These are phyloP conservation scores for Emys orbicularis DNA, from an alignment of 2,797 vertebrate species.

Conservation along the genomic window DNA sequence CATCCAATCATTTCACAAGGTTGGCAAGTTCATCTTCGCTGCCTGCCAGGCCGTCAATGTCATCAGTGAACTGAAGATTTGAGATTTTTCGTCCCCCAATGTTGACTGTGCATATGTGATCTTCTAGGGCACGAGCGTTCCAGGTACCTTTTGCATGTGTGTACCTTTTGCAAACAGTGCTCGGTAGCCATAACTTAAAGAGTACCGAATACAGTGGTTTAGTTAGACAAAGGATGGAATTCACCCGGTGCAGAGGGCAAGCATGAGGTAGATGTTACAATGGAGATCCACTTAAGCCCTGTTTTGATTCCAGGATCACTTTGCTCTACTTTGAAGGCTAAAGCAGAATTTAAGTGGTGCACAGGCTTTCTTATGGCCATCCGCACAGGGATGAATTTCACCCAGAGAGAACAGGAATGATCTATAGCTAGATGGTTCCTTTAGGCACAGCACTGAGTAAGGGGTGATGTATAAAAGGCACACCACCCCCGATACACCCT, in stretches of 20 bases:
- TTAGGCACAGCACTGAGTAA: not conserved
- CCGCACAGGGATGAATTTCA: rapidly evolving
- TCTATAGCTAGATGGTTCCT: not conserved
- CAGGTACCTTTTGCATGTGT: rapidly evolving
- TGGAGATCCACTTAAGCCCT: not conserved
- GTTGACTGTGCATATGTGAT: too few relatives aligned
- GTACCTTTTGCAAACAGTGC: not conserved
- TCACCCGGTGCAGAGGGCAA: not conserved
- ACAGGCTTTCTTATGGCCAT: not conserved
- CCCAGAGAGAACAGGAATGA: rapidly evolving
- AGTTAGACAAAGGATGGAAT: not conserved
- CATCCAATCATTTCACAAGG: too few relatives aligned
- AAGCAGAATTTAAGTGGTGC: not conserved
- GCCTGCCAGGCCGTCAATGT: too few relatives aligned
- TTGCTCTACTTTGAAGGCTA: not conserved
- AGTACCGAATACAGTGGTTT: not conserved
- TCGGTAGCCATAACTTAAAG: not conserved
- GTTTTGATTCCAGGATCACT: not conserved
- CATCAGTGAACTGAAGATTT: too few relatives aligned
- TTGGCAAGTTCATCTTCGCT: too few relatives aligned
- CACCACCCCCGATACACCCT: not conserved
- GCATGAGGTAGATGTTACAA: rapidly evolving
- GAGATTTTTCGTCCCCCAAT: too few relatives aligned
- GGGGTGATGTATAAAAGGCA: not conserved
- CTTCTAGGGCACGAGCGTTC: too few relatives aligned